Percentiles rank a stretch among this genome's conserved stretches.
phyloP scores from a whole-genome alignment of 2,797 vertebrate species.

The Rhinichthys osculus region DNA sequence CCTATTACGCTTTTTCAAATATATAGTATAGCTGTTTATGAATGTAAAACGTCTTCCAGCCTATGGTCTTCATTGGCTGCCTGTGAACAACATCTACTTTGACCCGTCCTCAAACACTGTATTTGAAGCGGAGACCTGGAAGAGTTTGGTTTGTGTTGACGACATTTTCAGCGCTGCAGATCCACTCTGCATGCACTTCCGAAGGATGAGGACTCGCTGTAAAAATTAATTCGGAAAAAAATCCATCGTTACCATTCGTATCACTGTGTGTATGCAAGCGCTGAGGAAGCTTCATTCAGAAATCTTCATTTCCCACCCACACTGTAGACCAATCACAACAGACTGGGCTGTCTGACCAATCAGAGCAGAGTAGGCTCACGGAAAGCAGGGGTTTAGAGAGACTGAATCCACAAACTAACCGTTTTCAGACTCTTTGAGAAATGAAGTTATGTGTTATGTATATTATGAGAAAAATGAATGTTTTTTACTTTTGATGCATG shows the following conservation, averaged over 20 bases:
- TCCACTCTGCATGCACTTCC: no score
- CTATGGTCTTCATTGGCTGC: no score
- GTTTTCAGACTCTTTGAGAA: background rate
- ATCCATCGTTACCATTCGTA: background rate
- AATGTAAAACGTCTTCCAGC: no score
- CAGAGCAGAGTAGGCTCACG: background rate
- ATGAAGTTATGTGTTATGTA: background rate
- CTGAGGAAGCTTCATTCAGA: background rate
- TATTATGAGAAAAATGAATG: background rate
- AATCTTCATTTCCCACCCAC: no score
- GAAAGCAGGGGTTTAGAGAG: background rate
- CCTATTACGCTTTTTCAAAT: background rate
- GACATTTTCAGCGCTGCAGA: background rate
- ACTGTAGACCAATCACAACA: background rate
- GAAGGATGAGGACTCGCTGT: background rate
- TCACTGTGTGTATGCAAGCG: background rate
- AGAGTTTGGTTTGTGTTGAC: background rate
- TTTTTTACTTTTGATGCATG: background rate
- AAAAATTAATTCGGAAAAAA: background rate
- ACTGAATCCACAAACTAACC: background rate
- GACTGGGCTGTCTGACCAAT: background rate
- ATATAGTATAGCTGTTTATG: background rate
- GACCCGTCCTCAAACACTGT: no score
- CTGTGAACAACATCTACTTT: no score
- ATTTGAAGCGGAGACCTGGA: background rate